Base-by-base conservation (phyloP, 2,888 invertebrate species). In the Seladonia tumulorum region DNA sequence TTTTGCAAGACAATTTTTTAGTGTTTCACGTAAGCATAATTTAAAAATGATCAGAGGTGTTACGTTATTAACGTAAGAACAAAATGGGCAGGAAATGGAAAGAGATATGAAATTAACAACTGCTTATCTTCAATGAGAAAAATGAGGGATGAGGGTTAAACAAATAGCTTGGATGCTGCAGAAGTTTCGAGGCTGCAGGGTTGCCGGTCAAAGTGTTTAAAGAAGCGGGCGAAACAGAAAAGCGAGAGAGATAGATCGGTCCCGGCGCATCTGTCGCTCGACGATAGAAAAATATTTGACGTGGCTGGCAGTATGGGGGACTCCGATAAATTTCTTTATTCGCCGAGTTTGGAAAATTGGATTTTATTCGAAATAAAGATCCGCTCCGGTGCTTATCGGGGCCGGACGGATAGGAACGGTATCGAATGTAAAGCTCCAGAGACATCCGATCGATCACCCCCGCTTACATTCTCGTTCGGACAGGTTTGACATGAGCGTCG, bases 341-440 rank as follows among this genome's bases (percentile, higher is more conserved):
- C 79, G 29, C 10, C 22, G 53, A 57, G 88, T 82, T 78, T 57
- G 75, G 71, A 82, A 88, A 89, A 87, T 86, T 88, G 83, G 82
- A 83, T 88, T 87, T 83, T 83, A 85, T 79, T 79, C 85, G 79
- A 77, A 76, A 81, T 82, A 83, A 84, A 60, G 86, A 86, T 86
- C 79, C 87, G 86, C 82, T 39, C 49, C 78, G 87, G 75, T 73
- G 87, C 82, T 86, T 87, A 87, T 86, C 87, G 82, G 80, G 77
- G 53, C 68, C 72, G 80, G 76, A 71, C 66, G 82, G 72, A 85
- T 82, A 75, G 78, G 68, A 86, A 79, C 80, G 86, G 79, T 85
- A 83, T 87, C 87, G 86, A 79, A 85, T 77, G 86, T 71, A 88
- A 88, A 88, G 83, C 85, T 76, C 86, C 72, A 77, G 84, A 82